Evolutionary conservation across 1,140 invertebrate genomes (phyloP).

Genomic region (Ridgeia piscesae): DNA sequence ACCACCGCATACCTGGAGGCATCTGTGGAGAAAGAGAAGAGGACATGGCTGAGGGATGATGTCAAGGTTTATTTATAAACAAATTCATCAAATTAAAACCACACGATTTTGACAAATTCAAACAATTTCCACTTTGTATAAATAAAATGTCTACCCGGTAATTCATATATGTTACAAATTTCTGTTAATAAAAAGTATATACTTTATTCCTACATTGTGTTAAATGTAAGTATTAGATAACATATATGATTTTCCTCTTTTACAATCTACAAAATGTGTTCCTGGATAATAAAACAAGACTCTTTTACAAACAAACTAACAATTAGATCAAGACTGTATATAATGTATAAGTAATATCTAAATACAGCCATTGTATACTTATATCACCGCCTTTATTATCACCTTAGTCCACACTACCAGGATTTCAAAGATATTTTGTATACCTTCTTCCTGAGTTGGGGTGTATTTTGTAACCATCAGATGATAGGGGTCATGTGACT

Average conservation of each 20-base stretch:
- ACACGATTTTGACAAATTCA: not conserved
- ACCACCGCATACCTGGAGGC: not conserved
- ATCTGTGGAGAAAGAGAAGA: not conserved
- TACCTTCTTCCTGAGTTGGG: slow-evolving; percentile 6
- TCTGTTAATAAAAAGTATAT: not conserved
- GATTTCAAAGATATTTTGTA: not conserved
- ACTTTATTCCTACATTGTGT: not conserved
- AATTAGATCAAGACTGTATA: not conserved
- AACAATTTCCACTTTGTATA: not conserved
- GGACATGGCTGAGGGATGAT: not conserved
- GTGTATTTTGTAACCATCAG: slow-evolving; percentile 37
- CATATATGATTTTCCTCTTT: not conserved
- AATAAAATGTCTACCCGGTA: not conserved
- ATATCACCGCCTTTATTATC: too few relatives aligned
- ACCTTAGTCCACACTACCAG: not conserved
- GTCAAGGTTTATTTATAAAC: not conserved
- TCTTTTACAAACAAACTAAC: not conserved
- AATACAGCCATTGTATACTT: too few relatives aligned
- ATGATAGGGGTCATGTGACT: slow-evolving; percentile 40
- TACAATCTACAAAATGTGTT: not conserved
- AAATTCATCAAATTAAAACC: not conserved
- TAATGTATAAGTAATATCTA: not conserved
- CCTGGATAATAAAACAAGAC: not conserved
- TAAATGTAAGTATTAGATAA: not conserved
- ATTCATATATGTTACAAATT: too few relatives aligned